Percentiles rank a stretch among this genome's conserved stretches.
Evolutionary conservation across 2,113 vertebrate species (phyloP).

Genomic region (Amia ocellicauda): DNA sequence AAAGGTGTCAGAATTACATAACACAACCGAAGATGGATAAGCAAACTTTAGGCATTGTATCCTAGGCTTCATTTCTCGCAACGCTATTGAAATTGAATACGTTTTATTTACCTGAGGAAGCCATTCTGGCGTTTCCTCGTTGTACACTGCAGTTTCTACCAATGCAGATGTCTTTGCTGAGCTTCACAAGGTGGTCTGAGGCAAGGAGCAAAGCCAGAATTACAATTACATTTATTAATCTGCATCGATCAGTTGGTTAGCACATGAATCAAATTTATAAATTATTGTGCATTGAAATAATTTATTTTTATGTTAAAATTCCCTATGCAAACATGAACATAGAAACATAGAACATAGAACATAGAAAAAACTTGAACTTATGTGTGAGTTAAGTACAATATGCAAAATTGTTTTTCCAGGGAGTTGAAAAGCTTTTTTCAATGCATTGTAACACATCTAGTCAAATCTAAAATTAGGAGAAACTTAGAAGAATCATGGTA

Average conservation of each 20-base stretch:
- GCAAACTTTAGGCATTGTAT: conserved; percentile 54
- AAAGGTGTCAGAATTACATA: conserved; percentile 51
- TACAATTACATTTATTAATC: conserved; percentile 87
- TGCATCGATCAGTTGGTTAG: conserved; percentile 85
- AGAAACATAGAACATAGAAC: too few relatives aligned
- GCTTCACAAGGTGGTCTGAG: conserved; percentile 64
- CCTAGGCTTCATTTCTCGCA: conserved; percentile 43
- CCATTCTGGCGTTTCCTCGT: conserved; percentile 39
- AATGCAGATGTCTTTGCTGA: conserved; percentile 49
- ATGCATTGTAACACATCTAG: conserved; percentile 21
- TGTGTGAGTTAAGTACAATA: conserved; percentile 35
- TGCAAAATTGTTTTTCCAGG: conserved; percentile 32
- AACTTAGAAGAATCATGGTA: conserved; percentile 56
- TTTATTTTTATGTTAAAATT: too few relatives aligned
- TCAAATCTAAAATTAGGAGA: conserved; percentile 55
- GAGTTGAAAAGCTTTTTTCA: conserved; percentile 36
- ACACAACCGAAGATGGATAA: conserved; percentile 26
- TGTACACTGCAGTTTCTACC: conserved; percentile 45
- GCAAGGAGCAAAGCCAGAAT: conserved; percentile 79
- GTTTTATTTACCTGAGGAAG: conserved; percentile 52
- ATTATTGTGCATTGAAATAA: conserved; percentile 77
- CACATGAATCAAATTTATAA: conserved; percentile 78
- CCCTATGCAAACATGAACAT: too few relatives aligned
- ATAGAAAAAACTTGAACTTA: too few relatives aligned
- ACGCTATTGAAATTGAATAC: conserved; percentile 60